Conservation (phyloP, 2,797 vertebrate genomes). For the Ispidina picta region DNA sequence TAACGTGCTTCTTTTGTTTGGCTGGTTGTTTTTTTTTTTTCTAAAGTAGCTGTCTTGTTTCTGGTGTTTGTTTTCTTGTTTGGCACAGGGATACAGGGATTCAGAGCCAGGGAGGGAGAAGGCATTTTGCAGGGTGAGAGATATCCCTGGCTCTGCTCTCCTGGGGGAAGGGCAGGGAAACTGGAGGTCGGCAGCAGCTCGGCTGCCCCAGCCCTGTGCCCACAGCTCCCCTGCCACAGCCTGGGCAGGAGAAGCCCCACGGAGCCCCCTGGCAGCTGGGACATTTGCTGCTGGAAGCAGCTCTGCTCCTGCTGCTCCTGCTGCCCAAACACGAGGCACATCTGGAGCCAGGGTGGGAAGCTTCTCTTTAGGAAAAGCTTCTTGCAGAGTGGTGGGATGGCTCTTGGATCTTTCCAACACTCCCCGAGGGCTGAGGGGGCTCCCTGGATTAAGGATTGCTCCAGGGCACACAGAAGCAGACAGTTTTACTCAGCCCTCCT, state of each 20-base stretch:
- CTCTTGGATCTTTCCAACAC: neutral
- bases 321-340: neutral
- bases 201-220: fast-evolving
- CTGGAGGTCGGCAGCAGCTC: neutral
- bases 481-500: constrained; percentile 33
- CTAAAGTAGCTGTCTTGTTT: neutral
- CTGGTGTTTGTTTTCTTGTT: neutral
- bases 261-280: neutral
- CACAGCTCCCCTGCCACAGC: neutral
- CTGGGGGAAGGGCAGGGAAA: neutral
- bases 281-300: neutral
- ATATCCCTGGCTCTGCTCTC: neutral
- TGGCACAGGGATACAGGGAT: neutral
- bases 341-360: neutral
- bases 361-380: constrained; percentile 19
- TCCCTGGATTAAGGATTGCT: neutral
- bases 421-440: neutral
- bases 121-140: neutral
- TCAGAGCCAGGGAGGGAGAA: neutral
- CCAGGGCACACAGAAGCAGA: neutral
- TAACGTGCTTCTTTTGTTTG: neutral
- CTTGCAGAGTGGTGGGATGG: neutral
- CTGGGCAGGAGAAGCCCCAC: neutral
- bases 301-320: neutral
- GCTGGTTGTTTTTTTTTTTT: neutral